Base-by-base conservation (phyloP, 1,140 invertebrate genomes). In the Hycleus cichorii region DNA sequence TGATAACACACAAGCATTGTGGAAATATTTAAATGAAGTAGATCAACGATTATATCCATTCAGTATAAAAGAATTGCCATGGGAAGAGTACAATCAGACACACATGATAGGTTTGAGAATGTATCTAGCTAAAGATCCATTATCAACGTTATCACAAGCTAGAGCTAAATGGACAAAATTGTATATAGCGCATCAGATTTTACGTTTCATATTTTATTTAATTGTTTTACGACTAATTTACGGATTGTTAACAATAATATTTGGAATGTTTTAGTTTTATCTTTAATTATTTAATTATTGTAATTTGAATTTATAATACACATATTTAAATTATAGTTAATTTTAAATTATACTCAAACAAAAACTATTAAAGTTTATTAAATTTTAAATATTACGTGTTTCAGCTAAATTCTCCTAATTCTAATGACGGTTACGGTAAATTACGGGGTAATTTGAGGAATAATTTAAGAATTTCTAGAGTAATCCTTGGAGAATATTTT, bases 121-220 rank as follows among this genome's bases (percentile, higher is more conserved):
- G 2, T 90, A 86, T 66, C 67, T 91, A 9, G 73, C 90, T 1
- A 88, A 89, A 61, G 89, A 91, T 58, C 81, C 86, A 64, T 69
- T 83, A 9, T 81, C 74, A 6, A 86, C 82, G 24, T 69, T 90
- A 43, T 80, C 85, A 5, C 75, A 78, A 49, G 85, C 83, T 27
- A 77, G 77, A 11, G 82, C 82, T 51, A 81, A 72, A 62, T 78
- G 77, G 76, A 74, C 74, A 66, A 77, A 74, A 77, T 80, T 71
- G 7, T 42, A n/a, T 10, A 42, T 42, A 42, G 11, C 32, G 7
- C 32, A 32, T 32, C 32, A 42, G 9, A 49, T 45, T 53, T 51
- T 53, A 52, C 44, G 49, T 24, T 8, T 53, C 10, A 44, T 25
- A 9, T 47, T 47, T 49, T 57, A n/a, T 42, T 42, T n/a, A 8